Evolutionary conservation across 2,888 invertebrate species (phyloP).

Genomic region (Ptychoptera albimana): DNA sequence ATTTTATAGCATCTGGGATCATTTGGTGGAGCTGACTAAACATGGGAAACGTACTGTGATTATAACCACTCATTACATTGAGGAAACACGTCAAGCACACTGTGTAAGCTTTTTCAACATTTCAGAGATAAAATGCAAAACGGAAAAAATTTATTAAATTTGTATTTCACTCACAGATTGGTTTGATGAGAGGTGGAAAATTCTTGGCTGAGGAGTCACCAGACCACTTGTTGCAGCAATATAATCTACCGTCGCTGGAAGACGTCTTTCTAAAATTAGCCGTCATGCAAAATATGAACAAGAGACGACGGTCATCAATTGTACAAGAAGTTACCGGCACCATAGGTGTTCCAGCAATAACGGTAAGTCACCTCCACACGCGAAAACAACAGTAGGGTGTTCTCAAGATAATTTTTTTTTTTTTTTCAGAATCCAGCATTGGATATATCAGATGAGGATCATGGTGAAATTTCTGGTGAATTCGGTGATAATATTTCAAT

Average conservation of each 20-base stretch:
- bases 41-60: conserved; percentile 64
- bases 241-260: conserved; percentile 57
- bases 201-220: conserved; percentile 77
- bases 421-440: conserved; percentile 38
- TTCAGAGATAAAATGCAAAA: not conserved
- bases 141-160: conserved; percentile 9
- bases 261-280: conserved; percentile 69
- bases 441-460: conserved; percentile 50
- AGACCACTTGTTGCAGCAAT: conserved; percentile 48
- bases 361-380: conserved; percentile 30
- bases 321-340: conserved; percentile 56
- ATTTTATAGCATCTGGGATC: conserved; percentile 60
- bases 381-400: not conserved
- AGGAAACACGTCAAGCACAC: conserved; percentile 70
- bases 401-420: conserved; percentile 1
- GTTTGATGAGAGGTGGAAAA: conserved; percentile 66
- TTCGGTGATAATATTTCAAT: conserved; percentile 75
- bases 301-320: conserved; percentile 63
- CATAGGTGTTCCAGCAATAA: conserved; percentile 45
- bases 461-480: conserved; percentile 69
- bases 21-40: conserved; percentile 61
- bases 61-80: conserved; percentile 78
- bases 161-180: conserved; percentile 50
- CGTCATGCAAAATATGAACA: conserved; percentile 65
- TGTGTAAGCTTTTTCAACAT: conserved; percentile 39